phyloP scores from a whole-genome alignment of 2,797 vertebrate genomes.

The Cygnus olor region DNA sequence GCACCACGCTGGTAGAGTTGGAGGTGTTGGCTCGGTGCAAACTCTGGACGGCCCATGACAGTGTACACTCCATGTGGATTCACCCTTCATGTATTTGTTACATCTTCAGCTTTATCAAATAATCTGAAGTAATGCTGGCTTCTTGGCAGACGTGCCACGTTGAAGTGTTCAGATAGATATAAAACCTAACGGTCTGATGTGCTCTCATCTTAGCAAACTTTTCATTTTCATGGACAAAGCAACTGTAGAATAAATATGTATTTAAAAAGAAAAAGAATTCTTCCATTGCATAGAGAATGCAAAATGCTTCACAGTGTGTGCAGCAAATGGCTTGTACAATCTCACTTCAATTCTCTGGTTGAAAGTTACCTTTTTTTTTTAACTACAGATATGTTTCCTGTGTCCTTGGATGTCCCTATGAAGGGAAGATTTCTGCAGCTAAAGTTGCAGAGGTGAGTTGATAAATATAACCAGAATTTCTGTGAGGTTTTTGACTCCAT shows the following conservation, averaged over 20 bases:
- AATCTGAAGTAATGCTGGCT: not conserved
- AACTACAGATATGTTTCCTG: slow-evolving; percentile 91
- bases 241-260: not conserved
- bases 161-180: not conserved
- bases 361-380: not conserved
- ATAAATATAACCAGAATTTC: not conserved
- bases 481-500: not conserved
- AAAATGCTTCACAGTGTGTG: not conserved
- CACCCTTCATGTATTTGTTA: rapidly evolving
- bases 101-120: not conserved
- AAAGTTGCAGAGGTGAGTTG: slow-evolving; percentile 93
- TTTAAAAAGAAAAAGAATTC: not conserved
- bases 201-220: not conserved
- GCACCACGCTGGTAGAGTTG: rapidly evolving
- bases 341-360: not conserved
- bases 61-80: not conserved
- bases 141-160: rapidly evolving
- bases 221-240: not conserved
- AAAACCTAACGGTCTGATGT: not conserved
- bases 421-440: slow-evolving; percentile 90
- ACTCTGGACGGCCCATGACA: not conserved
- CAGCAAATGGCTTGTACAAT: not conserved
- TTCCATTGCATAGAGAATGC: rapidly evolving
- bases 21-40: not conserved
- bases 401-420: slow-evolving; percentile 95